Evolutionary conservation across 2,797 vertebrate genomes (phyloP).

Genomic region (Bovichtus variegatus): DNA sequence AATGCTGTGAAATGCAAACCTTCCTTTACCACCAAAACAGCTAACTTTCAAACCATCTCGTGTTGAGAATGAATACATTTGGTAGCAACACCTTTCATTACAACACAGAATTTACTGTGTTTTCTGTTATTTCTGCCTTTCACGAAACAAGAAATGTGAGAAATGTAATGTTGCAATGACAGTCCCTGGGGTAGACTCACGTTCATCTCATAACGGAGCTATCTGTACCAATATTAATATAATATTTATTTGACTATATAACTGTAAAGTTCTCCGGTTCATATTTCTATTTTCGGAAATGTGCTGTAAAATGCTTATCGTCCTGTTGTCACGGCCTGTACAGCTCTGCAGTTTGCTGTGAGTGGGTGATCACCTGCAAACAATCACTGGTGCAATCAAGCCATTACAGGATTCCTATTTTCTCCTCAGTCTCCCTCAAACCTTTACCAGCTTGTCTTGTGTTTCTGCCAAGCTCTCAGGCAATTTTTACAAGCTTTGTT

Average conservation of each 20-base stretch:
- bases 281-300: too few relatives aligned
- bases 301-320: too few relatives aligned
- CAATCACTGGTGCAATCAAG: too few relatives aligned
- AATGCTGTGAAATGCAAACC: background rate
- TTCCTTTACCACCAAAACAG: background rate
- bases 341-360: too few relatives aligned
- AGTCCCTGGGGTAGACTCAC: background rate
- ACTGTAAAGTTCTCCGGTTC: background rate
- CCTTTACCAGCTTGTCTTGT: too few relatives aligned
- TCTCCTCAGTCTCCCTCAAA: too few relatives aligned
- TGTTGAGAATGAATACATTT: background rate
- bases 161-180: constrained; percentile 5
- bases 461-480: too few relatives aligned
- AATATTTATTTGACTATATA: background rate
- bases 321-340: too few relatives aligned
- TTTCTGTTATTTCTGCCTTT: constrained; percentile 25
- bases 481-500: too few relatives aligned
- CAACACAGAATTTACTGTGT: background rate
- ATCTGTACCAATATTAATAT: constrained; percentile 4
- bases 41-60: background rate
- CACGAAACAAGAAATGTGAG: constrained; percentile 16
- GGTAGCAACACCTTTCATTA: constrained; percentile 4
- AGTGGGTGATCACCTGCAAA: too few relatives aligned
- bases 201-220: background rate
- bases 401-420: too few relatives aligned